Evolutionary conservation across 2,797 vertebrate species (phyloP), one percentile per base, ranked within the genome.

Genomic region (Aldrovandia affinis): DNA sequence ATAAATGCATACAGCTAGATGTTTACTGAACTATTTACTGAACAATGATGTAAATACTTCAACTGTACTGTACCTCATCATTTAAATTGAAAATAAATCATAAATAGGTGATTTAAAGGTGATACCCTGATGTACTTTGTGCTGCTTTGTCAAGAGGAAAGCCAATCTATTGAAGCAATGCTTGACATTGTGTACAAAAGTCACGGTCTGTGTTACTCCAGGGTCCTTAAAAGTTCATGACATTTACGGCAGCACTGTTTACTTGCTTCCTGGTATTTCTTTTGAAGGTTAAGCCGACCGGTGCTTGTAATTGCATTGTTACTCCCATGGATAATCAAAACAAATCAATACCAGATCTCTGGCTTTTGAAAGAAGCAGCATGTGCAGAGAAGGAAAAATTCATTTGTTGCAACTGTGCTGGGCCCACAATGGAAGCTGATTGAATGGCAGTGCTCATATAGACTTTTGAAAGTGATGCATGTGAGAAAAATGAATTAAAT

Each of bases 191-290:
- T 77, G 30, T 75, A 77, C 70, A 77, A 77, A 57, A 54, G 63
- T 75, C 70, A 75, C 6, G 82, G 28, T 39, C 44, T 68, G n/a
- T 77, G 63, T 61, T 81, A 85, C 79, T 30, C 80, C 18, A 3
- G 65, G 65, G 84, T 81, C 80, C 80, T 59, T n/a, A 80, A 85
- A 85, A 81, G 84, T 85, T 85, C 84, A 85, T 85, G 84, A 85
- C 84, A 85, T 85, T 85, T 85, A 25, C 68, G 18, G 42, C 42
- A 30, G 47, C 15, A 77, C 70, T n/a, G 63, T 80, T 75, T 77
- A 36, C 20, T 80, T 63, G 78, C 65, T 80, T 80, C 50, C 80
- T 77, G 84, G 33, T 81, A 81, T 85, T 85, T 85, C 36, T 39
- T 82, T 81, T 85, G 84, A 84, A 84, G 83, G 83, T 84, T 84